These are phyloP conservation scores for Eufriesea mexicana DNA, from an alignment of 1,140 invertebrate species.

Conservation along the genomic window DNA sequence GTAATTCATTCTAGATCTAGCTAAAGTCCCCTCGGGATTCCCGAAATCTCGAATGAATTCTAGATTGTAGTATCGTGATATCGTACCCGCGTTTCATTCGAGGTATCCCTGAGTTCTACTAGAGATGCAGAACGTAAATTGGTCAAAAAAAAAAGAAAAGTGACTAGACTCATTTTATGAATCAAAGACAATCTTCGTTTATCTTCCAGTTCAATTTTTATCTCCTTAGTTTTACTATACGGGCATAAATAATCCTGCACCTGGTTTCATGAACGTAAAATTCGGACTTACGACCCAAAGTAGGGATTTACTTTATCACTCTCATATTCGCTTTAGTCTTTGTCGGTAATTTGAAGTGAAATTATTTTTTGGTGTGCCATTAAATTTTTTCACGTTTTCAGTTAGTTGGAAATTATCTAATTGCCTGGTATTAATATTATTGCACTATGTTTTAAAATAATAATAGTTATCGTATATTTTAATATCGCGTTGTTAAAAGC, in stretches of 20 bases:
- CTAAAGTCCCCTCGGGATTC: neutral
- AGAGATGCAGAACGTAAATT: neutral
- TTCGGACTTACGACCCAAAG: neutral
- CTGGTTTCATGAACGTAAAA: conserved; percentile 1
- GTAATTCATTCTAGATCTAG: neutral
- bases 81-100: neutral
- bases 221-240: neutral
- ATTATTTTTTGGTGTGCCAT: too few species aligned
- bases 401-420: neutral
- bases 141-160: neutral
- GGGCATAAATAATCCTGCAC: neutral
- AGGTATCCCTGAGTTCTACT: neutral
- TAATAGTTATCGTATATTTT: too few species aligned
- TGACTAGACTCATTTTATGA: neutral
- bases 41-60: neutral
- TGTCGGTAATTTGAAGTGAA: neutral
- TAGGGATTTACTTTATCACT: neutral
- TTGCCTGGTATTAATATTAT: too few species aligned
- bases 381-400: neutral
- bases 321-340: neutral
- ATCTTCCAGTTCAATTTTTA: neutral
- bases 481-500: too few species aligned
- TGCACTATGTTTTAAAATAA: too few species aligned
- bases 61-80: neutral
- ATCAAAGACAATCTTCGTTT: neutral